Evolutionary conservation across 2,888 invertebrate genomes (phyloP).

Genomic region (Mimumesa dahlbomi): DNA sequence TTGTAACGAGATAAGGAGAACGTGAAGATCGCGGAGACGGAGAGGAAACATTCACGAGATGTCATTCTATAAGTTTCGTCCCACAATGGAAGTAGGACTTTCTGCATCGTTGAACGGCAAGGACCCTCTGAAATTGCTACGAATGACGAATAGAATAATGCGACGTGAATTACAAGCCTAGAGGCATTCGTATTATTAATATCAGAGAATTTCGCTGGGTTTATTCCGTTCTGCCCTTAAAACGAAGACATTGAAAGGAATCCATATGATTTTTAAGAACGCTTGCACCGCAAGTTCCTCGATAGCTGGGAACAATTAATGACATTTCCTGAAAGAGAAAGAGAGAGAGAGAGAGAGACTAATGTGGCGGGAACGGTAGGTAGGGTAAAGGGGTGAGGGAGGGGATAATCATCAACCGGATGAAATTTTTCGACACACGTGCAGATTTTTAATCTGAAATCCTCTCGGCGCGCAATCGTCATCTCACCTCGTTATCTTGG

Average conservation of each 20-base stretch:
- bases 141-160: conserved; percentile 49
- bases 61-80: conserved; percentile 45
- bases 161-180: conserved; percentile 18
- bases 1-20: conserved; percentile 25
- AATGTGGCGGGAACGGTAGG: too few relatives aligned
- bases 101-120: conserved; percentile 49
- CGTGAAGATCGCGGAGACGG: conserved; percentile 10
- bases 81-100: conserved; percentile 48
- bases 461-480: background rate
- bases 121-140: conserved; percentile 39
- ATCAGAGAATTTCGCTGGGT: too few relatives aligned
- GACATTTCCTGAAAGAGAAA: too few relatives aligned
- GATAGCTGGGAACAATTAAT: too few relatives aligned
- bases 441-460: conserved; percentile 11
- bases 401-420: background rate
- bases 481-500: conserved; percentile 32
- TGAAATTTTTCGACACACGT: conserved; percentile 6
- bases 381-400: too few relatives aligned
- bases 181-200: background rate
- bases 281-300: too few relatives aligned
- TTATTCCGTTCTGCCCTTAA: too few relatives aligned
- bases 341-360: too few relatives aligned
- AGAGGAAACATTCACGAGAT: conserved; percentile 39
- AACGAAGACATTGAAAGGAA: too few relatives aligned
- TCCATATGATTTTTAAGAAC: too few relatives aligned